phyloP scores from a whole-genome alignment of 1,140 invertebrate species.

The Physella acuta region DNA sequence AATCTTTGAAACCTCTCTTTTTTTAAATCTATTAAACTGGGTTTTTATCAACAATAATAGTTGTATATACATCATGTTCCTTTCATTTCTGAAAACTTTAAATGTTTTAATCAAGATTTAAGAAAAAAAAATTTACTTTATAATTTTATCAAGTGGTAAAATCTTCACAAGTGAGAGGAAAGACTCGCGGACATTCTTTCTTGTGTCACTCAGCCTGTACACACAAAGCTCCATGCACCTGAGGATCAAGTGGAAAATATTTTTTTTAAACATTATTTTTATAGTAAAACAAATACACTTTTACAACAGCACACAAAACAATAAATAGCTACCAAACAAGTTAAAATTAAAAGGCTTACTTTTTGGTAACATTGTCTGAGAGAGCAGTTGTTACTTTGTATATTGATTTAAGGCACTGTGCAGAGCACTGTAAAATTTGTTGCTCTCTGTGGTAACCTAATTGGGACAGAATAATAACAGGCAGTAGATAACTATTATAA shows the following conservation, averaged over 20 bases:
- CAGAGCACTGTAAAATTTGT: constrained; percentile 37
- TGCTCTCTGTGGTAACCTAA: constrained; percentile 43
- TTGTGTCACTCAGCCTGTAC: constrained; percentile 30
- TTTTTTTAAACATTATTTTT: too few species aligned
- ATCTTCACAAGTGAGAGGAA: constrained; percentile 32
- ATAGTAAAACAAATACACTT: background rate
- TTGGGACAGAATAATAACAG: background rate
- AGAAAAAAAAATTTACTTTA: constrained; percentile 26
- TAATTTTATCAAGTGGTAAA: constrained; percentile 31
- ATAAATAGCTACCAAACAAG: background rate
- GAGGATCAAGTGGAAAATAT: too few species aligned
- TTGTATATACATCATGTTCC: too few species aligned
- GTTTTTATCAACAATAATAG: too few species aligned
- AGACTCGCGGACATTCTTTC: constrained; percentile 29
- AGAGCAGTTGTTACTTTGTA: constrained; percentile 32
- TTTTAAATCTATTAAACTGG: background rate
- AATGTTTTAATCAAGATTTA: too few species aligned
- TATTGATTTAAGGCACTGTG: constrained; percentile 41
- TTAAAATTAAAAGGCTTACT: constrained; percentile 26
- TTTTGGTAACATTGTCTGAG: constrained; percentile 14
- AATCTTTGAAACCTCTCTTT: too few species aligned
- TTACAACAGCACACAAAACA: background rate
- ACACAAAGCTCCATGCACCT: constrained; percentile 35
- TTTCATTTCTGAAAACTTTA: too few species aligned
- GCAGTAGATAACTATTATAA: background rate